Evolutionary conservation across 2,113 vertebrate species (phyloP).

Genomic region (Petromus typicus): DNA sequence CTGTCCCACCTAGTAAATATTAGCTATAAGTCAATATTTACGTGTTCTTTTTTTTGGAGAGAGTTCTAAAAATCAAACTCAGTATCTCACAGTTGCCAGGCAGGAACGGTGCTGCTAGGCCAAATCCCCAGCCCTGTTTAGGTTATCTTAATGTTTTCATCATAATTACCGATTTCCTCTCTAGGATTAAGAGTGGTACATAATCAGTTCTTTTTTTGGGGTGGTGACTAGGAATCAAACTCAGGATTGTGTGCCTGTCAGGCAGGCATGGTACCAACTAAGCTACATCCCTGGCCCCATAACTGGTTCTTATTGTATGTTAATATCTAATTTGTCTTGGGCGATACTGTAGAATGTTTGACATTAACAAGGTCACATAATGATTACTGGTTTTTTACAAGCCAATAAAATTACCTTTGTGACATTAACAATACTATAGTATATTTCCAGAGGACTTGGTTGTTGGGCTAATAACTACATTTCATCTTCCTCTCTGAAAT

Average conservation of each 20-base stretch:
- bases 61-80: no score
- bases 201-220: neutral
- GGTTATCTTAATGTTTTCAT: neutral
- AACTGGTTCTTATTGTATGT: neutral
- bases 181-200: neutral
- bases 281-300: no score
- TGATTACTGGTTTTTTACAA: neutral
- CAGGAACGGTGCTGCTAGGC: no score
- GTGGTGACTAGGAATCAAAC: no score
- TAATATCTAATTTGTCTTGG: neutral
- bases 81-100: no score
- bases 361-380: neutral
- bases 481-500: neutral
- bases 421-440: neutral
- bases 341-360: neutral
- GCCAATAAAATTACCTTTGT: neutral
- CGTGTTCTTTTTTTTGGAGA: neutral
- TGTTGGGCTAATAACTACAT: neutral
- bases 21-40: neutral
- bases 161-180: neutral
- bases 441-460: neutral
- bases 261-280: no score
- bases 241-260: no score
- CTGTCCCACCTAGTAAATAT: neutral
- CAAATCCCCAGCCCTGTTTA: no score